A percentile compares a stretch with the other conserved stretches of the same genome.
These are phyloP conservation scores for Protophormia terraenovae DNA, from an alignment of 2,888 invertebrate genomes.

Conservation along the genomic window DNA sequence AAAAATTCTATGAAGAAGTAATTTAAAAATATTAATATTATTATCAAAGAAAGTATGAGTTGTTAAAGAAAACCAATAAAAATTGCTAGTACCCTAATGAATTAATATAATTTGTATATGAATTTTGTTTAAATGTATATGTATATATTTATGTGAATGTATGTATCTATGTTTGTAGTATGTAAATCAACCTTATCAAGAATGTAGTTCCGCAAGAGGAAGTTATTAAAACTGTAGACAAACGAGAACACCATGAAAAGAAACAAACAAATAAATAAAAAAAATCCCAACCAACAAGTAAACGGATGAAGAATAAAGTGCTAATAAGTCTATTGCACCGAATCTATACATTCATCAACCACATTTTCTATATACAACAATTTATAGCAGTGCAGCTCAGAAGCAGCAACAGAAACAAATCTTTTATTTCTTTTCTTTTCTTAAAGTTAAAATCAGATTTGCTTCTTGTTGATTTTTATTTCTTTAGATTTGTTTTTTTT, in stretches of 20 bases:
- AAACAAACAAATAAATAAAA: conserved; percentile 13
- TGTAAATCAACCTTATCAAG: conserved; percentile 57
- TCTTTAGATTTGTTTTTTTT: conserved; percentile 8
- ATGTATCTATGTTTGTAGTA: too few species aligned
- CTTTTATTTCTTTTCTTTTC: neutral
- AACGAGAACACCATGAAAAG: conserved; percentile 44
- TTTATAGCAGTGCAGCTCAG: neutral
- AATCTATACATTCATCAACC: conserved; percentile 24
- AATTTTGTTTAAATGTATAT: neutral
- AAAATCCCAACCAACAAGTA: conserved; percentile 19
- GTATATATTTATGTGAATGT: neutral
- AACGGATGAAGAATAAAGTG: conserved; percentile 53
- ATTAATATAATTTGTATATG: conserved; percentile 9
- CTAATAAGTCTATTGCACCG: conserved; percentile 49
- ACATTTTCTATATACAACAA: conserved; percentile 4
- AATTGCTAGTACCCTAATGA: neutral
- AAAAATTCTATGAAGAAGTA: too few species aligned
- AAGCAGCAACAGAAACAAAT: neutral
- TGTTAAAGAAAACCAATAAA: too few species aligned
- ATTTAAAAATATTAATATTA: too few species aligned
- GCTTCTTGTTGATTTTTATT: neutral
- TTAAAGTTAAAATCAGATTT: conserved; percentile 22
- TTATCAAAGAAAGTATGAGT: too few species aligned
- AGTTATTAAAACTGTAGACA: conserved; percentile 67
- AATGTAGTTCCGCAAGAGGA: conserved; percentile 65